Base-by-base conservation (phyloP, 2,888 invertebrate genomes). In the Capitulum mitella region DNA sequence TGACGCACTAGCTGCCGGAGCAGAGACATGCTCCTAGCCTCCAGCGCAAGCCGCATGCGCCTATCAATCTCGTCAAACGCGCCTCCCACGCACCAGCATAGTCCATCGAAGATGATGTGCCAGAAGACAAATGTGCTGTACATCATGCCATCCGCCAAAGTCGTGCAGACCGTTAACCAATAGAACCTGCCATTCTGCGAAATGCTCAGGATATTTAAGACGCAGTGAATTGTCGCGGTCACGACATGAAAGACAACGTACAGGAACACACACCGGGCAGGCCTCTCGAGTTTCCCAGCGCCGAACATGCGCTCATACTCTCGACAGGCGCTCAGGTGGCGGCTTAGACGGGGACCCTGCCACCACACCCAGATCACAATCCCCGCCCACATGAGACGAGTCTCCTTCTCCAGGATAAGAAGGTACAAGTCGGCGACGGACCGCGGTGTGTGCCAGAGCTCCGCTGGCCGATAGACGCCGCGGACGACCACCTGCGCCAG, bases 101-200 rank as follows among this genome's bases (percentile, higher is more conserved):
- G 6, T n/a, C 58, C 58, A 6, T 6, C 14, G 29, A 58, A 29
- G 58, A 58, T 58, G 29, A 14, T 14, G 29, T 12, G n/a, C 58
- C 58, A 58, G n/a, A 58, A n/a, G 10, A 29, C n/a, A 8, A 29
- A 10, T 2, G n/a, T 29, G 8, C 6, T n/a, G n/a, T 6, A n/a
- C 2, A 29, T n/a, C n/a, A 26, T 29, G 58, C 3, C 0, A 1
- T 29, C n/a, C 10, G 0, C 10, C n/a, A 58, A 0, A 12, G 29
- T 29, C 3, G 29, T 6, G 58, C 10, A 26, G 10, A 3, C 29
- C 12, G 10, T 10, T 0, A 29, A 14, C 58, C 58, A 58, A 29
- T 1, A n/a, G 1, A 29, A 29, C n/a, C 10, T 5, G 10, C n/a
- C 6, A 8, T 10, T n/a, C n/a, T n/a, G n/a, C 2, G 29, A 0